Evolutionary conservation across 2,888 invertebrate genomes (phyloP).

Genomic region (Chymomyza procnemis): DNA sequence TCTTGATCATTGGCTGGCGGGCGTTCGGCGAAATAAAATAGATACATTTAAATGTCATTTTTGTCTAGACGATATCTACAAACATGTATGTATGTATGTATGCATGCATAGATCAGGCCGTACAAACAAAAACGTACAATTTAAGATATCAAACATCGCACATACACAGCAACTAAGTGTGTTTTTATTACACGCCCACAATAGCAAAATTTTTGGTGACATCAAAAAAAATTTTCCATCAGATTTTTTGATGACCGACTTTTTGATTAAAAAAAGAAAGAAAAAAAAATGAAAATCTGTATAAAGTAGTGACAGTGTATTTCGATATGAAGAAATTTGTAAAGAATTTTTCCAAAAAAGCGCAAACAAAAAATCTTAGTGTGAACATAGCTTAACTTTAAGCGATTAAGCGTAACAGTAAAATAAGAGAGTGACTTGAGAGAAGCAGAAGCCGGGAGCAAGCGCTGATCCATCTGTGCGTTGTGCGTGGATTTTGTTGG

Average conservation of each 20-base stretch:
- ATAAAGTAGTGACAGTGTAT: no score
- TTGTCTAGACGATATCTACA: slow-evolving; percentile 62
- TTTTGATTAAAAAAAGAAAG: neutral
- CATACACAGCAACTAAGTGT: neutral
- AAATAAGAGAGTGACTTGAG: neutral
- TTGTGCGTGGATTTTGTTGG: slow-evolving; percentile 32
- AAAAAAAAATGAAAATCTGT: no score
- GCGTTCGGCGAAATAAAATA: slow-evolving; percentile 59
- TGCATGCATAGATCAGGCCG: neutral
- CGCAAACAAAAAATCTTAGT: neutral
- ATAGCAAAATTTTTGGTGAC: neutral
- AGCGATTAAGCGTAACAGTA: neutral
- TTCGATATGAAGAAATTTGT: no score
- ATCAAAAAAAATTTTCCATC: neutral
- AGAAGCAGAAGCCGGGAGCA: neutral
- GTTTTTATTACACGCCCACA: neutral
- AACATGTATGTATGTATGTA: slow-evolving; percentile 4
- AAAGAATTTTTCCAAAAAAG: no score
- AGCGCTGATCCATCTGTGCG: neutral
- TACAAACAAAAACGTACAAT: neutral
- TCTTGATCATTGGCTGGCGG: no score
- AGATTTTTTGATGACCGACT: neutral
- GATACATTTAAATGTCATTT: slow-evolving; percentile 76
- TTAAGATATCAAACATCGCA: neutral
- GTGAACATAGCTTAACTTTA: neutral